Base-by-base conservation (phyloP, 2,113 vertebrate species). In the Oreochromis tanganicae region DNA sequence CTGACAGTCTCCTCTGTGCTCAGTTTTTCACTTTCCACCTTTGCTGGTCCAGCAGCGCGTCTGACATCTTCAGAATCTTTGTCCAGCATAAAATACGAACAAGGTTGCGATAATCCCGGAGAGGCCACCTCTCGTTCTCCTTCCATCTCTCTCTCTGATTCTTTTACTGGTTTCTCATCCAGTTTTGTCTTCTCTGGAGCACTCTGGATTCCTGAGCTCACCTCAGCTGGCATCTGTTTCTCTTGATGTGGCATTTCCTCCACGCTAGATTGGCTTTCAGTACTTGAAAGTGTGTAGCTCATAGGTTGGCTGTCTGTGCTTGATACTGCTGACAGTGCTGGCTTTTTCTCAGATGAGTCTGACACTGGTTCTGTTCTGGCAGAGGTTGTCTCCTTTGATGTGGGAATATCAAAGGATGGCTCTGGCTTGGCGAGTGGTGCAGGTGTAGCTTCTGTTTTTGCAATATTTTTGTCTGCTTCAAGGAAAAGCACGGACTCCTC, bases 111-210 rank as follows among this genome's bases (percentile, higher is more conserved):
- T 19, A 95, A 87, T 54, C 94, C 95, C 16, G 96, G 96, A 87
- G 96, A 97, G 9, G 95, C 94, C 38, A 93, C 91, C 56, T 96
- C 96, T 82, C 95, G 91, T 68, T 97, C 96, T 89, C 94, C 92
- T 83, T 96, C 96, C 92, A 92, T 95, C 88, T 97, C 96, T 79
- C 94, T 89, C 81, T 95, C 94, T 24, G 95, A 91, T 85, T 97
- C 96, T 36, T 97, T 97, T 19, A 52, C 94, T 54, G 82, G 88
- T 90, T 95, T 96, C 24, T 94, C 91, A 9, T 90, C 81, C 11
- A 82, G 86, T 79, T 86, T 91, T 59, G 73, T 80, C 78, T 80
- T 85, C 46, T 87, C 89, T 78, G 85, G 27, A 24, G 68, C 14
- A 29, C 6, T 10, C 34, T 38, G 63, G 7, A 29, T 14, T 71